These are phyloP conservation scores for Auanema freiburgensis DNA, from an alignment of 2,888 invertebrate species.

Conservation along the genomic window DNA sequence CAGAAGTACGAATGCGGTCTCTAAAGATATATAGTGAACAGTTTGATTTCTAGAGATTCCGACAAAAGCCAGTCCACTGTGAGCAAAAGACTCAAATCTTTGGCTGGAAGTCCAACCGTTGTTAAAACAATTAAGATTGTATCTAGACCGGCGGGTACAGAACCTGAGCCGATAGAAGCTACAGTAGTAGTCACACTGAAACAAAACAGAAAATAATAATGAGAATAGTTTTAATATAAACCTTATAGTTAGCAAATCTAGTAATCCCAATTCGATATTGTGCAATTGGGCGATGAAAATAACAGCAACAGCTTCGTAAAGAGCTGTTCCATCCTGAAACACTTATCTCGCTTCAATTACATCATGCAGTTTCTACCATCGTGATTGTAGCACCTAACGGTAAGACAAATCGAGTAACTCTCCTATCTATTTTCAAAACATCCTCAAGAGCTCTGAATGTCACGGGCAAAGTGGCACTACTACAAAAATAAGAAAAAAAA, in stretches of 20 bases:
- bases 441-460: conserved; percentile 88
- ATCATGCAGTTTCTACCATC: conserved; percentile 51
- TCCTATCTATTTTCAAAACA: conserved; percentile 80
- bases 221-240: conserved; percentile 62
- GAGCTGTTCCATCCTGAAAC: conserved; percentile 63
- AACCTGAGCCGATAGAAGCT: conserved; percentile 74
- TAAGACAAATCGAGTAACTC: conserved; percentile 85
- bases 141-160: conserved; percentile 74
- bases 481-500: conserved; percentile 23
- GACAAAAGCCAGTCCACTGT: conserved; percentile 76
- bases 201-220: neutral
- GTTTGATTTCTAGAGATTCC: conserved; percentile 54
- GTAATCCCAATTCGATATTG: conserved; percentile 79
- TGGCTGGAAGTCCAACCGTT: conserved; percentile 73
- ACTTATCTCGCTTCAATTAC: no score
- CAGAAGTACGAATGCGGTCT: conserved; percentile 62
- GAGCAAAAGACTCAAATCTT: conserved; percentile 73
- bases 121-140: conserved; percentile 74
- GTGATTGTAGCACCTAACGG: conserved; percentile 97
- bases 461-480: conserved; percentile 85
- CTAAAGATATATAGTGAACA: conserved; percentile 26
- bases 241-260: conserved; percentile 88
- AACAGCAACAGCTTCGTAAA: conserved; percentile 96
- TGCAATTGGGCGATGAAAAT: conserved; percentile 93
- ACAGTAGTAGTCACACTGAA: conserved; percentile 73